Conservation (phyloP, 2,113 vertebrate genomes). For the Rhinopomastus cyanomelas region DNA sequence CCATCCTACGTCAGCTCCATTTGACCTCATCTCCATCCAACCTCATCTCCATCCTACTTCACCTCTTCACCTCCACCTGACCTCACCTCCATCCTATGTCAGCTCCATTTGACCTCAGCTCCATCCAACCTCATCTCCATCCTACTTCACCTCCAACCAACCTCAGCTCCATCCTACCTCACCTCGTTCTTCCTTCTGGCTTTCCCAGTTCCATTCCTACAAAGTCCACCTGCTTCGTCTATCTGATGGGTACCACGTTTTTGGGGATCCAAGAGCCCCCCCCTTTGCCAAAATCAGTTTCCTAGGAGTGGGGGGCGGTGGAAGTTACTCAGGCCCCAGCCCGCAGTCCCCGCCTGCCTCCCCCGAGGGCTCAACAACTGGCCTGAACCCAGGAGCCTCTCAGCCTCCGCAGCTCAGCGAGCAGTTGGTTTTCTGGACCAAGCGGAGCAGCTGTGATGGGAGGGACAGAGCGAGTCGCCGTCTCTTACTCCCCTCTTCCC, state of each 20-base stretch:
- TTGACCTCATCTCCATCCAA: no score
- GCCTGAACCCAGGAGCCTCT: neutral
- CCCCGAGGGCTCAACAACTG: neutral
- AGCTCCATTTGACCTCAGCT: no score
- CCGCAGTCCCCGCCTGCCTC: neutral
- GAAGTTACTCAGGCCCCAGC: neutral
- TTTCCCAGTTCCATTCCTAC: neutral
- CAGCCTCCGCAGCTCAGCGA: neutral
- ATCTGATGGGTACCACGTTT: no score
- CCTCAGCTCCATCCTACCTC: neutral
- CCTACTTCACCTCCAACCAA: no score
- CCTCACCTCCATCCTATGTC: no score
- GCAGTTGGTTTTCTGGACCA: neutral
- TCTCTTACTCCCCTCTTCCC: slow-evolving; percentile 13
- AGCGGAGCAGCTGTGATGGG: slow-evolving; percentile 13
- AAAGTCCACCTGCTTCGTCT: neutral
- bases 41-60: no score
- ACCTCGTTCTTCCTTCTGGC: neutral
- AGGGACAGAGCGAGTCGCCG: neutral
- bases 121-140: no score
- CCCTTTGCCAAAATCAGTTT: no score
- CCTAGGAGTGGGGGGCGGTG: no score
- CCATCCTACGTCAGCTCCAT: no score
- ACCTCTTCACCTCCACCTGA: no score
- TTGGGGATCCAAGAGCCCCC: no score